phyloP scores from a whole-genome alignment of 2,888 invertebrate species.

The Lysandra bellargus region DNA sequence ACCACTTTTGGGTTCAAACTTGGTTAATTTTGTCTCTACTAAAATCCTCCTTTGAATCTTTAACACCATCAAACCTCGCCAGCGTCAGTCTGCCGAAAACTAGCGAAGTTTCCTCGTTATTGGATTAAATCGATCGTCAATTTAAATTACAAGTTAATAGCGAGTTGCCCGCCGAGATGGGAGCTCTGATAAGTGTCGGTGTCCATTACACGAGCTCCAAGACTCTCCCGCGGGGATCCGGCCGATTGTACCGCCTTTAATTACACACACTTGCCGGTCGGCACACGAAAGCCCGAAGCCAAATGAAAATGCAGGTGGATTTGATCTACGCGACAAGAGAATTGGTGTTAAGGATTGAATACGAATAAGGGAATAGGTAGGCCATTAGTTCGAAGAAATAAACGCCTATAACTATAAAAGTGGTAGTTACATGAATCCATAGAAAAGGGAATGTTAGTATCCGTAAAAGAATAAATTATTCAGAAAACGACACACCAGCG shows the following conservation, averaged over 20 bases:
- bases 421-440: background rate
- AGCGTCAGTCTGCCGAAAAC: background rate
- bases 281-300: background rate
- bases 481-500: background rate
- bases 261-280: background rate
- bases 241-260: constrained; percentile 35
- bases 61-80: background rate
- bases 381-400: background rate
- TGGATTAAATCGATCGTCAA: constrained; percentile 5
- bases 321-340: background rate
- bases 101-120: background rate
- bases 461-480: background rate
- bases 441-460: background rate
- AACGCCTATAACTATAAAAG: background rate
- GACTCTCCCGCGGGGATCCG: constrained; percentile 39
- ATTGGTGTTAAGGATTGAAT: background rate
- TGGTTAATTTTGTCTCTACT: background rate
- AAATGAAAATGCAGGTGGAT: background rate
- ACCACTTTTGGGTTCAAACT: too few relatives aligned
- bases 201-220: constrained; percentile 43
- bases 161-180: constrained; percentile 37
- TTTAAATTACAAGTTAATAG: constrained; percentile 30
- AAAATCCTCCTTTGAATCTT: background rate
- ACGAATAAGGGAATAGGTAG: background rate
- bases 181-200: constrained; percentile 45